Percentiles rank a stretch among this genome's conserved stretches.
These are phyloP conservation scores for Lepilemur ruficaudatus DNA, from an alignment of 2,797 vertebrate genomes.

Conservation along the genomic window DNA sequence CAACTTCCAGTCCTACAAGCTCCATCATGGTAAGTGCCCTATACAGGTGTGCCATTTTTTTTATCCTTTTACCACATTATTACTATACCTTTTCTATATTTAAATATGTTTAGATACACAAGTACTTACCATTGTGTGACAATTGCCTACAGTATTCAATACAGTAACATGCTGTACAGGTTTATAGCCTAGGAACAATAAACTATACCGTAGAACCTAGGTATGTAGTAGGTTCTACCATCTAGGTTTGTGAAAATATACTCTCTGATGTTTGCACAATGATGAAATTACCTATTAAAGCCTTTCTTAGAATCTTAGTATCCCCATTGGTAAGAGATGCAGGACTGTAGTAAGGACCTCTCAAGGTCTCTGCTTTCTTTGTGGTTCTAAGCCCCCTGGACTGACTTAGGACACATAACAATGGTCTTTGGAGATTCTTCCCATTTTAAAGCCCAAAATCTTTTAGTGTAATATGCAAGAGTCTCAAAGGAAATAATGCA, in stretches of 20 bases:
- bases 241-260: neutral
- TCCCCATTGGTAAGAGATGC: neutral
- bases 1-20: neutral
- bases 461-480: neutral
- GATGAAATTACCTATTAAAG: neutral
- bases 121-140: neutral
- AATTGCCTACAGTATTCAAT: neutral
- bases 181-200: neutral
- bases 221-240: neutral
- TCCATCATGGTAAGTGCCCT: neutral
- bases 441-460: constrained; percentile 26
- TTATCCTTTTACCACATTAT: neutral
- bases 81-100: neutral
- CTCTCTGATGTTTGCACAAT: neutral
- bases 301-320: neutral
- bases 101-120: neutral
- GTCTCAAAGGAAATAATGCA: constrained; percentile 26
- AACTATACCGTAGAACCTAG: neutral
- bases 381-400: neutral
- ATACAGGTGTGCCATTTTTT: neutral
- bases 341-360: neutral
- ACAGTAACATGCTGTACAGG: neutral
- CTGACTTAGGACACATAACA: neutral
- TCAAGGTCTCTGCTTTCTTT: neutral
- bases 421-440: constrained; percentile 3